Base-by-base conservation (phyloP, 2,888 invertebrate species). In the Amblyjoppa proteus region DNA sequence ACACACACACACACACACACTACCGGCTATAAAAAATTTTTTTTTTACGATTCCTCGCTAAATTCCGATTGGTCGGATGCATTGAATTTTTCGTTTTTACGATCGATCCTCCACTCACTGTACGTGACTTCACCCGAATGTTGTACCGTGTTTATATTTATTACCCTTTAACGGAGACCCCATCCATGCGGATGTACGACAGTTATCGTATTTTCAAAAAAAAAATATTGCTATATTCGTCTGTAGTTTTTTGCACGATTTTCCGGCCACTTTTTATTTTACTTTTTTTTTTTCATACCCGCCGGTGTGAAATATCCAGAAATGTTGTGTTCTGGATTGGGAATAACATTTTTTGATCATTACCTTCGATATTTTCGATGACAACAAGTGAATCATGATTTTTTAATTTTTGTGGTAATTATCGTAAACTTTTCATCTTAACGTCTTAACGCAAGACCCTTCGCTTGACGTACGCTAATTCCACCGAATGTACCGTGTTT, bases 71-170 rank as follows among this genome's bases (percentile, higher is more conserved):
- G 83, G 66, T 56, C 70, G 25, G 78, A 75, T 25, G 70, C 70
- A 73, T 45, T 31, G 68, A 76, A 83, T 85, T 85, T 85, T 75
- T n/a, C 16, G 16, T 69, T 85, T 85, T 85, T 85, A 85, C 83
- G 83, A 83, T 80, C 83, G 45, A 69, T 69, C 79, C 69, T 79
- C 79, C 61, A 66, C 20, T 70, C 11, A 9, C 75, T 9, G 56
- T 68, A 74, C 49, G 64, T 64, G 76, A 76, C 66, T 51, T 45
- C 0, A 51, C 3, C 68, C 20, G n/a, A 71, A 38, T 20, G 20
- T 20, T 61, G 25, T 11, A n/a, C 75, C 75, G 13, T 28, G 41
- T 20, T 20, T 20, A 20, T 20, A 20, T 20, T 70, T 78, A 58
- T 45, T 28, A 51, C 58, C n/a, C 45, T 49, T 49, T 53, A 38